Evolutionary conservation across 2,113 vertebrate species (phyloP).

Genomic region (Xiphophorus hellerii): DNA sequence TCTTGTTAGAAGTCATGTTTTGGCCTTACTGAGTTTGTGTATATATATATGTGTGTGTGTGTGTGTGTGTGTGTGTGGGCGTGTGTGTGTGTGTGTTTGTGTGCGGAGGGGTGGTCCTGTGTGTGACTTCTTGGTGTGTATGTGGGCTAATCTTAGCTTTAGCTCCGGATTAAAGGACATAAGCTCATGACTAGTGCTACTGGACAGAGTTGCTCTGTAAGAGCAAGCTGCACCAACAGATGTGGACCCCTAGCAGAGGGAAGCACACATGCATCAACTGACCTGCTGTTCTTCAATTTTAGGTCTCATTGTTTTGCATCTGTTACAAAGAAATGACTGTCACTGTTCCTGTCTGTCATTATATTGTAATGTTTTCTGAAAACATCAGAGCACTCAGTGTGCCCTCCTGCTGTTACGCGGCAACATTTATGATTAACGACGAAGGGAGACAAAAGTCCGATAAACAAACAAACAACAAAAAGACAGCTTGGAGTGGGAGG

Average conservation of each 20-base stretch:
- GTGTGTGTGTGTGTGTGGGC: background rate
- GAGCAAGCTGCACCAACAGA: slow-evolving; percentile 4
- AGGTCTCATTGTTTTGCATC: background rate
- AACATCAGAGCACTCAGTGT: slow-evolving; percentile 27
- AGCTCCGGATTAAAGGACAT: slow-evolving; percentile 69
- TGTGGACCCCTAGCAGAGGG: background rate
- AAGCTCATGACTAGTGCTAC: slow-evolving; percentile 52
- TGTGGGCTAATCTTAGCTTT: slow-evolving; percentile 81
- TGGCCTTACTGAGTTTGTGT: too few relatives aligned
- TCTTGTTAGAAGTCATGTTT: too few relatives aligned
- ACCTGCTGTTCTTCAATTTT: background rate
- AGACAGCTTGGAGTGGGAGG: slow-evolving; percentile 21
- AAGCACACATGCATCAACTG: background rate
- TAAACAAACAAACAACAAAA: slow-evolving; percentile 17
- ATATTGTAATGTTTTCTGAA: slow-evolving; percentile 14
- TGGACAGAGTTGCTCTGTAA: slow-evolving; percentile 23
- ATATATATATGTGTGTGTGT: slow-evolving; percentile 3
- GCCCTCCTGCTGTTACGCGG: background rate
- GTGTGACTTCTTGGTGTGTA: slow-evolving; percentile 35
- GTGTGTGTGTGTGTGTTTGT: too few relatives aligned
- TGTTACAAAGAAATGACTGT: too few relatives aligned
- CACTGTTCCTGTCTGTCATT: slow-evolving; percentile 7
- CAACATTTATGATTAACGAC: slow-evolving; percentile 27
- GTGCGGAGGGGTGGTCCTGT: background rate
- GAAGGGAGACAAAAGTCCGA: slow-evolving; percentile 19